phyloP scores from a whole-genome alignment of 2,113 vertebrate species.

The Uria aalge region DNA sequence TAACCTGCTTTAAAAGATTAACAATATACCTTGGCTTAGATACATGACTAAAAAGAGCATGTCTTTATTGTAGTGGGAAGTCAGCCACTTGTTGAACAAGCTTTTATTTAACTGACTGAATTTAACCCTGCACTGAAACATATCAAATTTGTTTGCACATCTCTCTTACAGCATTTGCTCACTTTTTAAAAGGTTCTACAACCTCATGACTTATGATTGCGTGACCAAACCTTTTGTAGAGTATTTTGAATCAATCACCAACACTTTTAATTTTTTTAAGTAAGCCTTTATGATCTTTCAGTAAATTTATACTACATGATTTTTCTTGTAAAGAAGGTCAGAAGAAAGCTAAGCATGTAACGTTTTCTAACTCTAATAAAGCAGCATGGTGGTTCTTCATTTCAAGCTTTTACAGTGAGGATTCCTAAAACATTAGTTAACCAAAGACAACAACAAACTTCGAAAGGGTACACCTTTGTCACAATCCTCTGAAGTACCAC shows the following conservation, averaged over 20 bases:
- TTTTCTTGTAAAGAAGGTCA: background rate
- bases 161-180: background rate
- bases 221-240: background rate
- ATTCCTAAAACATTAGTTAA: background rate
- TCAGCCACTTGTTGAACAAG: background rate
- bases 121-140: background rate
- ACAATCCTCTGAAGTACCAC: background rate
- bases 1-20: background rate
- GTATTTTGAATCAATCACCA: background rate
- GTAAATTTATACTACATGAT: background rate
- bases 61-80: background rate
- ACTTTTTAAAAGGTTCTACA: background rate
- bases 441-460: background rate
- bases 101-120: background rate
- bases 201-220: background rate
- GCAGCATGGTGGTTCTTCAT: background rate
- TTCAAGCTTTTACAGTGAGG: background rate
- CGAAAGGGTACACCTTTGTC: background rate
- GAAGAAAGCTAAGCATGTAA: background rate
- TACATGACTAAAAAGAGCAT: background rate
- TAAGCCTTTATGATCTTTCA: background rate
- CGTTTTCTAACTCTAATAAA: background rate
- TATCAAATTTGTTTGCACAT: rapidly evolving
- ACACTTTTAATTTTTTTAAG: background rate
- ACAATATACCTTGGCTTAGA: background rate